These are phyloP conservation scores for Galleria mellonella DNA, from an alignment of 1,140 invertebrate species.

Conservation along the genomic window DNA sequence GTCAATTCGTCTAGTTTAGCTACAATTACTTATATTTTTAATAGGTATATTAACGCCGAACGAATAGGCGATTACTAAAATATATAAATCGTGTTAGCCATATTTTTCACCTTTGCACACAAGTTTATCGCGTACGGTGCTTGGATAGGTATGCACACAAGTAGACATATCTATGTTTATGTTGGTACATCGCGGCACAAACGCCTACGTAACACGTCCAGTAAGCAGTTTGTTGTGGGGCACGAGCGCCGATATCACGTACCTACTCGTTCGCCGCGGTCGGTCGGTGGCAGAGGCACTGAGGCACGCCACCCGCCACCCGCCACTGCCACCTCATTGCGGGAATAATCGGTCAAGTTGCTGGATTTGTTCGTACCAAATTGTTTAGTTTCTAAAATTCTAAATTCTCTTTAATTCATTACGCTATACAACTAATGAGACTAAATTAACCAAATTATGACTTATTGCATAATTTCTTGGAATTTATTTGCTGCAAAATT, in stretches of 20 bases:
- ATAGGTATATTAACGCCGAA: too few relatives aligned
- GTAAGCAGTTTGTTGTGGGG: constrained; percentile 72
- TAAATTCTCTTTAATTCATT: constrained; percentile 4
- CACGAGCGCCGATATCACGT: constrained; percentile 71
- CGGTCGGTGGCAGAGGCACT: constrained; percentile 21
- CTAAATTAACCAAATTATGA: neutral
- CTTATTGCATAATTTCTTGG: constrained; percentile 2
- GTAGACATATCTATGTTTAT: constrained; percentile 54
- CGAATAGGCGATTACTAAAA: too few relatives aligned
- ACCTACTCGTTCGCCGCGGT: constrained; percentile 58
- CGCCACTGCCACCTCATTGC: constrained; percentile 61
- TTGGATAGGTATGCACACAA: constrained; percentile 30
- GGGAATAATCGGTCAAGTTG: constrained; percentile 65
- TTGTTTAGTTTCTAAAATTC: constrained; percentile 8
- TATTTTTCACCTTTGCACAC: constrained; percentile 15
- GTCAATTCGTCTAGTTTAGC: too few relatives aligned
- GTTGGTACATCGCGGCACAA: constrained; percentile 59
- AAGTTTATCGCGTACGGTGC: constrained; percentile 37
- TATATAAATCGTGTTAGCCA: neutral
- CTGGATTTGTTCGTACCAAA: constrained; percentile 2
- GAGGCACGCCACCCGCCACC: constrained; percentile 57
- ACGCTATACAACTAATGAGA: too few relatives aligned
- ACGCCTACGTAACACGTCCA: constrained; percentile 72
- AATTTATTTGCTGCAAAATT: constrained; percentile 27
- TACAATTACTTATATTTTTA: too few relatives aligned